Evolutionary conservation across 2,113 vertebrate species (phyloP).

Genomic region (Chascanopsetta lugubris): DNA sequence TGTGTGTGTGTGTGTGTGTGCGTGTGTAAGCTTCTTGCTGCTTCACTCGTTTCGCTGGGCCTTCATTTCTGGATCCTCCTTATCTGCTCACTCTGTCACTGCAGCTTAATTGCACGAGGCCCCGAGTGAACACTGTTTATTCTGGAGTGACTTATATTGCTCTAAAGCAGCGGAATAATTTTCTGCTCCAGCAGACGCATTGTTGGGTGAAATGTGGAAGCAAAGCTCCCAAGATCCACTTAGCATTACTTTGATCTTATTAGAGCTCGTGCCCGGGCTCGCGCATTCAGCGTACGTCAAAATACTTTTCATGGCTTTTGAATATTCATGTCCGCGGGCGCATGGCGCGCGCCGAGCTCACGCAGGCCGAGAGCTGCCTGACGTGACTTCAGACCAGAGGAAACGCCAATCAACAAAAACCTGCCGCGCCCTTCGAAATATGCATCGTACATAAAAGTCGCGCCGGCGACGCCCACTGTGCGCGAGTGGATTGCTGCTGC

Average conservation of each 20-base stretch:
- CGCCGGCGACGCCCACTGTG: slow-evolving; percentile 11
- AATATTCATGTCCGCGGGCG: slow-evolving; percentile 68
- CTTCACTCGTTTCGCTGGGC: slow-evolving; percentile 48
- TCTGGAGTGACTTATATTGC: slow-evolving; percentile 72
- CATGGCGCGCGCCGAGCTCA: slow-evolving; percentile 26
- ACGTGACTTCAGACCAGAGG: slow-evolving; percentile 46
- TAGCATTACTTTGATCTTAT: slow-evolving; percentile 82
- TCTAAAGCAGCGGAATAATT: slow-evolving; percentile 78
- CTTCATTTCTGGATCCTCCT: slow-evolving; percentile 54
- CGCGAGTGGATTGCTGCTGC: slow-evolving; percentile 23
- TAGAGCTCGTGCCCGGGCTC: slow-evolving; percentile 73
- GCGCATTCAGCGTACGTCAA: slow-evolving; percentile 72
- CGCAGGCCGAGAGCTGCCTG: slow-evolving; percentile 26
- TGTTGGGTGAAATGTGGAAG: slow-evolving; percentile 76
- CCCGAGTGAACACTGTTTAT: slow-evolving; percentile 67
- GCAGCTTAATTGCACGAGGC: slow-evolving; percentile 64
- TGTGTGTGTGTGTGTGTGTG: not conserved
- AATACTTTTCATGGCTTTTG: slow-evolving; percentile 71
- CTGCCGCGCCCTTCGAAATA: slow-evolving; percentile 45
- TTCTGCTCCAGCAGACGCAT: slow-evolving; percentile 74
- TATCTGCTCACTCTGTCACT: slow-evolving; percentile 67
- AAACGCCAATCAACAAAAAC: slow-evolving; percentile 32
- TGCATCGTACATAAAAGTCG: slow-evolving; percentile 38
- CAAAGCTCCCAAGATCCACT: slow-evolving; percentile 79
- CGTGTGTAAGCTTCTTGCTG: slow-evolving; percentile 24